A percentile compares a stretch with the other conserved stretches of the same genome.
phyloP scores from a whole-genome alignment of 2,888 invertebrate genomes.

The Malthinus seriepunctatus region DNA sequence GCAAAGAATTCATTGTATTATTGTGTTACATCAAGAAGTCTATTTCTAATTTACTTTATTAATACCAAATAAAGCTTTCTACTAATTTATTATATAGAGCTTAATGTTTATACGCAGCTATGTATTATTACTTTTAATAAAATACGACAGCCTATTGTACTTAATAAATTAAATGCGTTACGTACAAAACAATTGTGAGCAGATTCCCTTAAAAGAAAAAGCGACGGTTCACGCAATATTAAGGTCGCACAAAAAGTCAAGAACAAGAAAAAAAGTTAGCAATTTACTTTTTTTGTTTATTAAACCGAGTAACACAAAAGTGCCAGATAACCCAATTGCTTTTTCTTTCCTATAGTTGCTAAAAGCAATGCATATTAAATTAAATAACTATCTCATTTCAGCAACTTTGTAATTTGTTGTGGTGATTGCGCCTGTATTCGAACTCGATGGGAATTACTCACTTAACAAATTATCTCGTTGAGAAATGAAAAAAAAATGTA shows the following conservation, averaged over 20 bases:
- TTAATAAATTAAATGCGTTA: neutral
- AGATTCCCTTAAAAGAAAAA: slow-evolving; percentile 2
- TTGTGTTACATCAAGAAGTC: no score
- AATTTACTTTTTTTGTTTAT: slow-evolving; percentile 4
- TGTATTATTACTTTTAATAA: no score
- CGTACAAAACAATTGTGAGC: neutral
- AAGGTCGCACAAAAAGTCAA: slow-evolving; percentile 5
- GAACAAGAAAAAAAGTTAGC: slow-evolving; percentile 5
- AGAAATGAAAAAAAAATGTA: no score
- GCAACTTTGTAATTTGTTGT: slow-evolving; percentile 28
- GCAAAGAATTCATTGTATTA: no score
- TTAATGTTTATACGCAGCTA: no score
- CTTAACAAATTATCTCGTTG: slow-evolving; percentile 33
- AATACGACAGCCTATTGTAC: neutral
- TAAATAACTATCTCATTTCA: slow-evolving; percentile 17
- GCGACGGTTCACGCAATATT: slow-evolving; percentile 7
- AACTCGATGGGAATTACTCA: slow-evolving; percentile 28
- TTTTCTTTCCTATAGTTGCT: slow-evolving; percentile 7
- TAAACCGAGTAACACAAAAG: slow-evolving; percentile 3
- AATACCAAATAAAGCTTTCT: no score
- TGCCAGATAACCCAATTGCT: slow-evolving; percentile 10
- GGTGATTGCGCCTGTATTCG: slow-evolving; percentile 30
- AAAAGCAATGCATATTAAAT: slow-evolving; percentile 20
- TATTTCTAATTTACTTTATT: no score
- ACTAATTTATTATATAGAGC: no score